phyloP scores from a whole-genome alignment of 2,797 vertebrate species.

The Lithobates pipiens region DNA sequence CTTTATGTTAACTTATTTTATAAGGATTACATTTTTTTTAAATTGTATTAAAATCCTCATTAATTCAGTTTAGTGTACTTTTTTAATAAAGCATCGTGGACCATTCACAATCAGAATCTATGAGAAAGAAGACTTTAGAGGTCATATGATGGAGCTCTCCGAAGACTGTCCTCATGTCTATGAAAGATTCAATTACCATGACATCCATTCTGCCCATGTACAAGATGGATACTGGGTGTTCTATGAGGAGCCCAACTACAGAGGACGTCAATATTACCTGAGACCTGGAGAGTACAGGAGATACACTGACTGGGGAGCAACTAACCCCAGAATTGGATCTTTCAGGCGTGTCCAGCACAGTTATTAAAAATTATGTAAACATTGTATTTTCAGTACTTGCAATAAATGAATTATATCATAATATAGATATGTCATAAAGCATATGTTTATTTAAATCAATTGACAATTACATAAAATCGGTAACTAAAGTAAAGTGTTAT shows the following conservation, averaged over 20 bases:
- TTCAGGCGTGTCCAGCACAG: no score
- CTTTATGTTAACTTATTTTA: no score
- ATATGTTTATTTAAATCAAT: no score
- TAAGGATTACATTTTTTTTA: no score
- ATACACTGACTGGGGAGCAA: slow-evolving; percentile 8
- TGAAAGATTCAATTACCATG: slow-evolving; percentile 4
- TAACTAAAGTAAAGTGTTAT: no score
- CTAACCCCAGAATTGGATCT: slow-evolving; percentile 3
- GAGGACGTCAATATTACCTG: not conserved
- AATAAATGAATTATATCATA: no score
- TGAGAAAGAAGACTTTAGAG: slow-evolving; percentile 6
- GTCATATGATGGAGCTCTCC: not conserved
- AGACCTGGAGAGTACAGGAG: slow-evolving; percentile 3
- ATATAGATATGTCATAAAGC: no score
- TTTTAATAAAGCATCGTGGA: not conserved
- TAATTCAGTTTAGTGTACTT: no score
- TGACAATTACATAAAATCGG: no score
- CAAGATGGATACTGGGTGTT: not conserved
- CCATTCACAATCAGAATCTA: not conserved
- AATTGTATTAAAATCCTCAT: no score
- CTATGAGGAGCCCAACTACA: not conserved
- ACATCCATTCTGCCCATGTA: not conserved
- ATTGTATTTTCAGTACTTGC: no score
- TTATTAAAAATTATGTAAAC: no score
- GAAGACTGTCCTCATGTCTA: slow-evolving; percentile 15